A percentile compares a stretch with the other conserved stretches of the same genome.
Conservation (phyloP, 2,113 vertebrate genomes). For the Madoqua kirkii region DNA sequence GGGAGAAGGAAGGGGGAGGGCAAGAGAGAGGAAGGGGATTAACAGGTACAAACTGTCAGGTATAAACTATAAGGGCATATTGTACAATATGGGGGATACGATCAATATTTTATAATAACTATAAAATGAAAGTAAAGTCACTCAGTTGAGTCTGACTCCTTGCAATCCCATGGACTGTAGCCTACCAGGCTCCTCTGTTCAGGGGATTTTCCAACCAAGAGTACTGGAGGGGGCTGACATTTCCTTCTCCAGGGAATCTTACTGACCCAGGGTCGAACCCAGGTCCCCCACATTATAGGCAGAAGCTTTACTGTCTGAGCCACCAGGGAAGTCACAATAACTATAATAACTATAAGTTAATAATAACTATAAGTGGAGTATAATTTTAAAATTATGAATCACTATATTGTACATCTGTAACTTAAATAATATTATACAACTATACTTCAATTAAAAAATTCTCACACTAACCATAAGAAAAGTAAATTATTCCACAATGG, state of each 20-base stretch:
- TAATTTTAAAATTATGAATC: not conserved
- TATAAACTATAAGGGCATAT: not conserved
- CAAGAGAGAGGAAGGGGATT: not conserved
- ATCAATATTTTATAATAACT: not conserved
- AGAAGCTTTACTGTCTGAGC: not conserved
- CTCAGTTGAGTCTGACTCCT: not conserved
- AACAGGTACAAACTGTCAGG: not conserved
- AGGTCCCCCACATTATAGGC: not conserved
- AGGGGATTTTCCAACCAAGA: not conserved
- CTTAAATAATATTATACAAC: not conserved
- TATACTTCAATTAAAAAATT: not conserved
- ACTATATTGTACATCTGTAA: not conserved
- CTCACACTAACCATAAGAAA: not conserved
- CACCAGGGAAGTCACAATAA: not conserved
- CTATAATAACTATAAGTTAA: not conserved
- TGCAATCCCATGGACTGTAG: not conserved
- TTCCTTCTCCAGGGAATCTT: not conserved
- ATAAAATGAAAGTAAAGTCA: not conserved
- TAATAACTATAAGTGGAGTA: not conserved
- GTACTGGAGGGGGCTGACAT: not conserved
- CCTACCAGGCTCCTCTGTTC: not conserved
- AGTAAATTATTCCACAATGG: not conserved
- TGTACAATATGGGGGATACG: not conserved
- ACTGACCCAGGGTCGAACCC: rapidly evolving
- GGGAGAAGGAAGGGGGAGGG: not conserved